A percentile compares a stretch with the other conserved stretches of the same genome.
Evolutionary conservation across 2,797 vertebrate genomes (phyloP).

Genomic region (Coregonus sp.): DNA sequence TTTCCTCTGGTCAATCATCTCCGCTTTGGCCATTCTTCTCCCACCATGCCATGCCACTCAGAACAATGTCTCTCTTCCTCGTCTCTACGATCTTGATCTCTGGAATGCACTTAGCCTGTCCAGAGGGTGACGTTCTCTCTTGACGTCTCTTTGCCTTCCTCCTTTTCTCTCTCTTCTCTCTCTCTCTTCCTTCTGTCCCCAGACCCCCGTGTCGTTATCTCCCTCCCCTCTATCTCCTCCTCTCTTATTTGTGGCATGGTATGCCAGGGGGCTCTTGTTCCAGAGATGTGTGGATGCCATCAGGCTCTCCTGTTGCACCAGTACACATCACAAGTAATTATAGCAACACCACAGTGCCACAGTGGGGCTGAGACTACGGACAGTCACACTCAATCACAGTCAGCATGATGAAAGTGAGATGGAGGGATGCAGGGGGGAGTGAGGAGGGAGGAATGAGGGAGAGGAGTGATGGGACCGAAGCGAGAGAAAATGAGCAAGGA

Average conservation of each 20-base stretch:
- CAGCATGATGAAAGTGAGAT: conserved; percentile 52
- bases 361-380: conserved; percentile 42
- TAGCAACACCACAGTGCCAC: conserved; percentile 61
- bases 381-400: conserved; percentile 66
- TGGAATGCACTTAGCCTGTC: too few species aligned
- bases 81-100: too few species aligned
- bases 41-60: too few species aligned
- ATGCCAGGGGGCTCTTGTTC: conserved; percentile 58
- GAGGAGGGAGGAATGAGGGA: background rate
- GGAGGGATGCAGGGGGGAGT: background rate
- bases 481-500: too few species aligned
- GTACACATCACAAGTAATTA: conserved; percentile 77
- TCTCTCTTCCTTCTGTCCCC: background rate
- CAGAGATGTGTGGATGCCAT: conserved; percentile 59
- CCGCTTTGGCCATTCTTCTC: too few species aligned
- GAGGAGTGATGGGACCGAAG: too few species aligned
- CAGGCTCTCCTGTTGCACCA: conserved; percentile 68
- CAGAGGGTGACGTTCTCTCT: too few species aligned
- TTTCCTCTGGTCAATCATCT: too few species aligned
- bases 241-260: conserved; percentile 72
- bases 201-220: background rate
- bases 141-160: too few species aligned
- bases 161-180: too few species aligned
- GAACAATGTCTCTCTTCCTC: too few species aligned
- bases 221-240: background rate